These are phyloP conservation scores for Crocallis elinguaria DNA, from an alignment of 2,888 invertebrate genomes.

Conservation along the genomic window DNA sequence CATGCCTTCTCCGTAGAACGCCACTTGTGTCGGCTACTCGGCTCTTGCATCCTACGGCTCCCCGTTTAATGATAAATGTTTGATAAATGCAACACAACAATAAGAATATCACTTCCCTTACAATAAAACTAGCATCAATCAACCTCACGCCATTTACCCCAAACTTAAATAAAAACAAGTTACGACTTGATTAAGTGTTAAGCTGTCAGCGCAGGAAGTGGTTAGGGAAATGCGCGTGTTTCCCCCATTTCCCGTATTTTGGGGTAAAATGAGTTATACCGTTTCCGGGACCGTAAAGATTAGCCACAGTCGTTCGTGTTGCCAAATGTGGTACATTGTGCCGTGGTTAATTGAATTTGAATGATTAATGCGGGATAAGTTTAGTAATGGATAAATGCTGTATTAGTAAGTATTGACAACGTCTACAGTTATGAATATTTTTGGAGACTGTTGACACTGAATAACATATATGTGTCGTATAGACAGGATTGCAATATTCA, in stretches of 20 bases:
- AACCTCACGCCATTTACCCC: constrained; percentile 25
- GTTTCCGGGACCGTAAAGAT: constrained; percentile 34
- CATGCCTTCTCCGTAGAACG: too few relatives aligned
- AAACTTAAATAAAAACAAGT: constrained; percentile 39
- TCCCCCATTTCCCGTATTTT: constrained; percentile 28
- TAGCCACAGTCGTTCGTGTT: constrained; percentile 29
- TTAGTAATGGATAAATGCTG: neutral
- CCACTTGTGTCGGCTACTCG: too few relatives aligned
- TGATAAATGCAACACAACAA: too few relatives aligned
- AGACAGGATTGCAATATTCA: too few relatives aligned
- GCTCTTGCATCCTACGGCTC: too few relatives aligned
- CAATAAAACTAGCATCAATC: constrained; percentile 18
- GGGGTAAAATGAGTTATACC: constrained; percentile 39
- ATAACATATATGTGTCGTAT: too few relatives aligned
- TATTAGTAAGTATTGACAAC: neutral
- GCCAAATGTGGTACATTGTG: constrained; percentile 19
- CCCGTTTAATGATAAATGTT: too few relatives aligned
- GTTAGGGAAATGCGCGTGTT: constrained; percentile 34
- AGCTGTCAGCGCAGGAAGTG: constrained; percentile 34
- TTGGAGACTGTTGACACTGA: too few relatives aligned
- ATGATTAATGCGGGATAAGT: constrained; percentile 30
- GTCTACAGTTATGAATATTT: too few relatives aligned
- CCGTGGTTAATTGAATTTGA: constrained; percentile 34
- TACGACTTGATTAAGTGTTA: constrained; percentile 35
- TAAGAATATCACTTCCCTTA: neutral